Percentiles rank a stretch among this genome's conserved stretches.
Evolutionary conservation across 2,888 invertebrate species (phyloP).

Genomic region (Empis livida): DNA sequence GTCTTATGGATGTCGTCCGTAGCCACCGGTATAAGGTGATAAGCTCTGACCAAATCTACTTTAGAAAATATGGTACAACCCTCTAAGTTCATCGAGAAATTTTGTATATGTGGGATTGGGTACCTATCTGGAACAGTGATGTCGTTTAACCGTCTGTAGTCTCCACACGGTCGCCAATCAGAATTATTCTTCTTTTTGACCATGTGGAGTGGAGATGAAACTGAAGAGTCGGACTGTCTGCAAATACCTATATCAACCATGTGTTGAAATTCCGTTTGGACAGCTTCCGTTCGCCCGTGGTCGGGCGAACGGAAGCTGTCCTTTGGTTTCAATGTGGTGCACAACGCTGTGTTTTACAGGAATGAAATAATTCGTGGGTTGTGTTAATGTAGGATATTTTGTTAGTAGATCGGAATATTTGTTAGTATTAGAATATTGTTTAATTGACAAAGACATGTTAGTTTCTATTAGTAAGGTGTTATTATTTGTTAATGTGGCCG

Average conservation of each 20-base stretch:
- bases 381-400: not conserved
- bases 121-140: conserved; percentile 4
- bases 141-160: not conserved
- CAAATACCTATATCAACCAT: too few relatives aligned
- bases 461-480: not conserved
- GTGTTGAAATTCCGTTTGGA: too few relatives aligned
- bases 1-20: conserved; percentile 7
- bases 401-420: not conserved
- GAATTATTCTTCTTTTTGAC: not conserved
- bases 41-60: conserved; percentile 19
- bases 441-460: not conserved
- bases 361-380: not conserved
- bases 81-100: not conserved
- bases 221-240: too few relatives aligned
- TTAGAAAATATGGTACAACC: conserved; percentile 11
- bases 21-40: conserved; percentile 23
- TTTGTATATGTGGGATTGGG: not conserved
- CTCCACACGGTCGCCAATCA: not conserved
- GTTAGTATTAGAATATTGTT: not conserved
- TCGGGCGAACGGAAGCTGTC: too few relatives aligned
- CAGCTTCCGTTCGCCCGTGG: too few relatives aligned
- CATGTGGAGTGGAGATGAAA: too few relatives aligned
- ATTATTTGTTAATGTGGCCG: not conserved
- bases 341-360: not conserved
- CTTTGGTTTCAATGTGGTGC: too few relatives aligned